Evolutionary conservation across 2,113 vertebrate genomes (phyloP), one percentile per base, ranked within the genome.

Genomic region (Pionites leucogaster): DNA sequence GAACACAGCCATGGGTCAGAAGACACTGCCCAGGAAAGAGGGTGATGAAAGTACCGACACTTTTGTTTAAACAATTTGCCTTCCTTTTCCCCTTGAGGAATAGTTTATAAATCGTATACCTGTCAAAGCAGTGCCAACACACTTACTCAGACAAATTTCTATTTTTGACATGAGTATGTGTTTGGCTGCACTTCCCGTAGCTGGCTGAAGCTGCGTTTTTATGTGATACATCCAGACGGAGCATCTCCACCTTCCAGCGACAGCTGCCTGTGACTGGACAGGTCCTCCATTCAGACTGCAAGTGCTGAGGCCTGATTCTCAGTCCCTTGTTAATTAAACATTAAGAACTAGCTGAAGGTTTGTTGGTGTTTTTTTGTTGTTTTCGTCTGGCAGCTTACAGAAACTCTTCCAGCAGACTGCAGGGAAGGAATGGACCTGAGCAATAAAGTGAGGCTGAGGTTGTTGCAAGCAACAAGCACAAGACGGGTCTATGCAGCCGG

Each of bases 141-240:
- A 37, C 44, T 44, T 44, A 18, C 63, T 94, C 59, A 79, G 90
- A 64, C 77, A 75, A 94, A 50, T 76, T 82, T 68, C 85, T 79
- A 24, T 89, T 88, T 94, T 90, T 94, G 95, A 91, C 91, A 33
- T 8, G 47, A 95, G 74, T 81, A 63, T 89, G 92, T 90, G 77
- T 90, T 94, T 97, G 81, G 95, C 93, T 86, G 82, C 50, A 14
- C 18, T 79, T 96, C 74, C 3, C 0, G 83, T 53, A 35, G 74
- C 77, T 91, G 64, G 86, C 91, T 91, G 70, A 42, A 74, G 27
- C 79, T 85, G 27, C 3, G 3, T 50, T 31, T 18, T 35, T 52
- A 20, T 60, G 55, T 1, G 23, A 62, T 42, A 17, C 22, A 46
- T 53, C 57, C 72, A 92, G 62, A 82, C 5, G 0, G 52, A 94